phyloP scores from a whole-genome alignment of 1,140 invertebrate species.

The Tenebrio molitor region DNA sequence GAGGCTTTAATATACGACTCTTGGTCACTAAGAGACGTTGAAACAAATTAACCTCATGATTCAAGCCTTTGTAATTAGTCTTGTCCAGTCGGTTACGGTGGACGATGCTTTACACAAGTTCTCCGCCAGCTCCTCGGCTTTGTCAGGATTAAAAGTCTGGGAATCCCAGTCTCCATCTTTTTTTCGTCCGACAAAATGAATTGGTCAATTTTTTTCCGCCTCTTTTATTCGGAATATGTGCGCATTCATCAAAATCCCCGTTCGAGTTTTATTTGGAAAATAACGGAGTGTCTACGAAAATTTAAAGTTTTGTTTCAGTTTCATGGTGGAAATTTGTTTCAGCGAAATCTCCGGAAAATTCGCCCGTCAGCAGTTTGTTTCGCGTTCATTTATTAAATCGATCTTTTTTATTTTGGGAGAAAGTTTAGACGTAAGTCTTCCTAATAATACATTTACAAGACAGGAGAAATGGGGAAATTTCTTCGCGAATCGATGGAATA shows the following conservation, averaged over 20 bases:
- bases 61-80: conserved; percentile 37
- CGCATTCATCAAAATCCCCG: not conserved
- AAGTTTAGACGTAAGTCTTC: not conserved
- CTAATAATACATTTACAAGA: no score
- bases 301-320: conserved; percentile 1
- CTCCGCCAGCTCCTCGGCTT: conserved; percentile 7
- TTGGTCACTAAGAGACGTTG: conserved; percentile 29
- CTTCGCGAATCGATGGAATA: no score
- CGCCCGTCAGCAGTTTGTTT: not conserved
- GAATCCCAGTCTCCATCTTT: not conserved
- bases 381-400: not conserved
- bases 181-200: not conserved
- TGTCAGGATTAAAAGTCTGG: conserved; percentile 20
- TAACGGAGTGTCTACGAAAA: not conserved
- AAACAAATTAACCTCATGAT: conserved; percentile 38
- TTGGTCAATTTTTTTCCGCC: conserved; percentile 3
- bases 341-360: no score
- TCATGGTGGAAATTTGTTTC: conserved; percentile 2
- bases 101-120: conserved; percentile 31
- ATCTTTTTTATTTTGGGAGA: not conserved
- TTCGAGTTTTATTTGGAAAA: conserved; percentile 6
- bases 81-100: conserved; percentile 28
- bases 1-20: conserved; percentile 9
- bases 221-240: not conserved
- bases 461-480: no score